Evolutionary conservation across 2,113 vertebrate species (phyloP).

Genomic region (Paradoxurus hermaphroditus): DNA sequence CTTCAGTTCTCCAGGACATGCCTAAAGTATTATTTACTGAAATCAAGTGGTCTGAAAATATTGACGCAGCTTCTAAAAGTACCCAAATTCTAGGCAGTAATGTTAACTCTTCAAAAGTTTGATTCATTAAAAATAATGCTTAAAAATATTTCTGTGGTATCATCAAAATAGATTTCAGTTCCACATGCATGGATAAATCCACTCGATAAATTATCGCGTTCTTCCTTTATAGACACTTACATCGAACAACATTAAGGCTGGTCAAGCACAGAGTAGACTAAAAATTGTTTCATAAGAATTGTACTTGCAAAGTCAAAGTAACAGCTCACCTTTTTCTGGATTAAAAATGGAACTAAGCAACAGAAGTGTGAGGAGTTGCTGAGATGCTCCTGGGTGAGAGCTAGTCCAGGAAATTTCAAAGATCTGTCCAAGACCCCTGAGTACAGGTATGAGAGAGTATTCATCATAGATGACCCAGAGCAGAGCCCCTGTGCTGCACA

Average conservation of each 20-base stretch:
- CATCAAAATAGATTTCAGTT: slow-evolving; percentile 52
- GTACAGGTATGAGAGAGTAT: neutral
- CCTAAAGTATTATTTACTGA: slow-evolving; percentile 33
- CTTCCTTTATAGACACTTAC: neutral
- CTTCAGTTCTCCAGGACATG: slow-evolving; percentile 12
- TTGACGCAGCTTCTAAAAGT: slow-evolving; percentile 1
- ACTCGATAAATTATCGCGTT: neutral
- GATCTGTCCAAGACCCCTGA: neutral
- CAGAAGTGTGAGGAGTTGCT: neutral
- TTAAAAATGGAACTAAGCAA: neutral
- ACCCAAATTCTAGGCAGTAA: slow-evolving; percentile 14
- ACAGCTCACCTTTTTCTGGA: neutral
- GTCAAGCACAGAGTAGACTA: slow-evolving; percentile 9
- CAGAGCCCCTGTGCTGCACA: neutral
- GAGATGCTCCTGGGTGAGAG: neutral
- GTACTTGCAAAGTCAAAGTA: neutral
- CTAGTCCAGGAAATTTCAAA: neutral
- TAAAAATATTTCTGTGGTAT: neutral
- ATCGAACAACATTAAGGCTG: neutral
- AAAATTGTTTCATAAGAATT: slow-evolving; percentile 18
- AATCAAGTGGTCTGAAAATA: slow-evolving; percentile 25
- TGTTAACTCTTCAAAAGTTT: neutral
- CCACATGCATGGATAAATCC: neutral
- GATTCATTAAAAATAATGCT: slow-evolving; percentile 44
- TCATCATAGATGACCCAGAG: neutral